These are phyloP conservation scores for Heteromurus nitidus DNA, from an alignment of 2,888 invertebrate genomes.

Conservation along the genomic window DNA sequence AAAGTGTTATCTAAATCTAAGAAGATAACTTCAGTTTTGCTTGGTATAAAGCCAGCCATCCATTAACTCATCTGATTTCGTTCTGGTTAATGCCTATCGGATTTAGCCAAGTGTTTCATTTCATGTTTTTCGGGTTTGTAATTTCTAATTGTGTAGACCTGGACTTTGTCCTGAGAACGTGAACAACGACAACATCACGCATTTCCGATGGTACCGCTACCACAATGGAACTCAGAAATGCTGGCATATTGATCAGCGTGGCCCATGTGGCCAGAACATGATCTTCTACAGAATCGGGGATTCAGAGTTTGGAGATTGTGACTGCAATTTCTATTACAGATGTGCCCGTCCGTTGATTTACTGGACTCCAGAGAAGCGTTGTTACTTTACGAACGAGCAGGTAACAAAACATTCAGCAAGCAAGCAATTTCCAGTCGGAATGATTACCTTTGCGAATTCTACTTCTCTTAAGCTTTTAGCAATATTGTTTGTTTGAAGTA, in stretches of 20 bases:
- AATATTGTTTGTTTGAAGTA: too few species aligned
- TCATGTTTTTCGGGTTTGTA: slow-evolving; percentile 11
- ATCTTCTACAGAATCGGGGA: slow-evolving; percentile 68
- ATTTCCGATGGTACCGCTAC: slow-evolving; percentile 67
- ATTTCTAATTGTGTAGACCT: slow-evolving; percentile 24
- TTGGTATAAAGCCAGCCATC: not conserved
- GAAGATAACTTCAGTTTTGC: not conserved
- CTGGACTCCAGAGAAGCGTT: slow-evolving; percentile 68
- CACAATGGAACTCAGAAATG: slow-evolving; percentile 68
- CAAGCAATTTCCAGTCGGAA: too few species aligned
- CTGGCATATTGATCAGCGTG: slow-evolving; percentile 69
- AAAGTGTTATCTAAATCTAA: too few species aligned
- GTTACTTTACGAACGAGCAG: slow-evolving; percentile 71
- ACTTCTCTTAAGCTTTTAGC: too few species aligned
- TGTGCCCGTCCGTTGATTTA: slow-evolving; percentile 72
- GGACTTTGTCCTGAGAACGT: slow-evolving; percentile 66
- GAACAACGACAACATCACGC: slow-evolving; percentile 65
- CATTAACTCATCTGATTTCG: too few species aligned
- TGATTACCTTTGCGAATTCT: too few species aligned
- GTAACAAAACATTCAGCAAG: too few species aligned
- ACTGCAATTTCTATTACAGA: slow-evolving; percentile 69
- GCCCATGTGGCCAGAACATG: slow-evolving; percentile 72
- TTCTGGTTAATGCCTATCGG: too few species aligned
- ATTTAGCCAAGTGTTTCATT: not conserved
- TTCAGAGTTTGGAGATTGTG: slow-evolving; percentile 70